Evolutionary conservation across 1,140 invertebrate species (phyloP), one percentile per base, ranked within the genome.

Genomic region (Bombus pascuorum): DNA sequence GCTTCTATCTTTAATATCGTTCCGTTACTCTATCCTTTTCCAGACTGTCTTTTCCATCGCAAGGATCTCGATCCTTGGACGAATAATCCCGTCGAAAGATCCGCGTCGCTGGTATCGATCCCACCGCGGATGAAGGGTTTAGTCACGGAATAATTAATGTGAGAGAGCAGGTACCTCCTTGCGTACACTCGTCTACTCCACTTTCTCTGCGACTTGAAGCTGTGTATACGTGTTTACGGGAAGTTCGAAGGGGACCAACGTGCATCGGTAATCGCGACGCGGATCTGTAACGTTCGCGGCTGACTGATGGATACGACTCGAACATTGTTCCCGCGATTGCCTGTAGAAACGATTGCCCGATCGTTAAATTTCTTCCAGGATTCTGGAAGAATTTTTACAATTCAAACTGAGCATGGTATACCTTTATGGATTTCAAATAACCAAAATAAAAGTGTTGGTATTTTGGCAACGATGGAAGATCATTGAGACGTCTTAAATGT

Each of bases 81-180:
- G 89, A 87, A 72, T 90, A 90, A 86, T 90, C 89, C 86, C 86
- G 88, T 85, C 82, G 89, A 90, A 90, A 90, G 89, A 90, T 90
- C 88, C 86, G 86, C 86, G 89, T 75, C 88, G 88, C 82, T 83
- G 89, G 82, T 90, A 90, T 90, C 89, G 89, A 90, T 90, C 89
- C 86, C 88, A 88, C 88, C 86, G 78, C 79, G 81, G 89, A 89
- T 90, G 89, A 89, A 84, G 89, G 90, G 87, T 91, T 91, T 88
- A 91, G 87, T 85, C 87, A 75, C 85, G 87, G 89, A 91, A 91
- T 91, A 91, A 91, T 91, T 91, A 91, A 91, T 90, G 89, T 91
- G 90, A 91, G 90, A 91, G 90, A 91, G 87, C 90, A 91, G 90
- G 87, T 91, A 91, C 81, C 87, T 88, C 87, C 89, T 91, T 86